phyloP scores from a whole-genome alignment of 1,140 invertebrate species.

The Laodelphax striatellus region DNA sequence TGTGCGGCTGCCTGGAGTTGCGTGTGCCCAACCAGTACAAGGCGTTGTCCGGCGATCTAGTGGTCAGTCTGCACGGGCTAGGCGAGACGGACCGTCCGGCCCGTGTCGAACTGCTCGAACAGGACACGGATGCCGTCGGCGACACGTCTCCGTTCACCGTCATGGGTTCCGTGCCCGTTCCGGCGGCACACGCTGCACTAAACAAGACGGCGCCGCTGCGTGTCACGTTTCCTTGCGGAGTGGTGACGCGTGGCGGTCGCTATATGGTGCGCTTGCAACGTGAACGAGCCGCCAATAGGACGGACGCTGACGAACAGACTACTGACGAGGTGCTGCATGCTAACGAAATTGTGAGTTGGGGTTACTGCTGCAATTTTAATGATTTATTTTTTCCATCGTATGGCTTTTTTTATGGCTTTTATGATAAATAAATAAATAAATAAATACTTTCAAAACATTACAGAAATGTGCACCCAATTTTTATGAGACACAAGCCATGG shows the following conservation, averaged over 20 bases:
- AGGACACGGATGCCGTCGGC: not conserved
- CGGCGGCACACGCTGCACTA: not conserved
- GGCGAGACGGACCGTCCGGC: not conserved
- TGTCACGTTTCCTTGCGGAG: conserved; percentile 51
- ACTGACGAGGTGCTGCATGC: not conserved
- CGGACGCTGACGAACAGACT: not conserved
- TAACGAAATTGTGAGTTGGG: not conserved
- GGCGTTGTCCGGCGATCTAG: conserved; percentile 22
- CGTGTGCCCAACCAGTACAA: conserved; percentile 20
- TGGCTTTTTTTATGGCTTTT: too few species aligned
- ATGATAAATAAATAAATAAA: too few species aligned
- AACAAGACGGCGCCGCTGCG: conserved; percentile 10
- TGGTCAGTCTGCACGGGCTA: conserved; percentile 15
- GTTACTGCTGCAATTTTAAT: not conserved
- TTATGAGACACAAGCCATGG: too few species aligned
- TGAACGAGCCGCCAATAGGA: not conserved
- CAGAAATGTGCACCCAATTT: too few species aligned
- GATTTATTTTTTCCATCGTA: not conserved
- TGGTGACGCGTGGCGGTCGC: conserved; percentile 51
- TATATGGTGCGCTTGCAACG: conserved; percentile 24
- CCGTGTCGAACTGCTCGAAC: conserved; percentile 10
- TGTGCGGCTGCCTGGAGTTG: conserved; percentile 20
- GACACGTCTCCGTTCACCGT: not conserved
- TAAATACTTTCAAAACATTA: too few species aligned
- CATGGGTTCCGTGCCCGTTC: conserved; percentile 6